Conservation (phyloP, 2,113 vertebrate species). For the Zosterops pallidus region DNA sequence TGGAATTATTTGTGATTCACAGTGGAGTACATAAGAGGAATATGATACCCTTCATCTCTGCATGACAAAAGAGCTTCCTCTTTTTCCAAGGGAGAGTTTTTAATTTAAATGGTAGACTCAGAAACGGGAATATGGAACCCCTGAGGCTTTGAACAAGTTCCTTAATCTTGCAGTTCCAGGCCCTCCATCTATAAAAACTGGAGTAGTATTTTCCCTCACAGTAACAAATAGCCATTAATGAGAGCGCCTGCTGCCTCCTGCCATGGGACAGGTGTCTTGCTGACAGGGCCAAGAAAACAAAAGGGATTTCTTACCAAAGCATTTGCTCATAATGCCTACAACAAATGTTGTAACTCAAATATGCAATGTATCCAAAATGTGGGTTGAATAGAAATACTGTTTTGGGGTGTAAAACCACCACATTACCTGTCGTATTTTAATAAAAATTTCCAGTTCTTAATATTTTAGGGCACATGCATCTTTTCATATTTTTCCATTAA, state of each 20-base stretch:
- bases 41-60: slow-evolving; percentile 31
- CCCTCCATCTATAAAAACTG: background rate
- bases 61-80: slow-evolving; percentile 14
- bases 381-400: background rate
- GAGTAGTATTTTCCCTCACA: background rate
- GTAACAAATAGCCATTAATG: background rate
- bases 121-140: background rate
- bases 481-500: background rate
- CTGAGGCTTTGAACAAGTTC: slow-evolving; percentile 23
- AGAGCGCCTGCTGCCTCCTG: slow-evolving; percentile 1
- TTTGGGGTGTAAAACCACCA: background rate
- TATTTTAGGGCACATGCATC: background rate
- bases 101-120: background rate
- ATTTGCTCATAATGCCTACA: background rate
- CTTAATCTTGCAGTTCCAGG: slow-evolving; percentile 35
- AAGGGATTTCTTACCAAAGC: background rate
- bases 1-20: slow-evolving; percentile 3
- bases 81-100: slow-evolving; percentile 5
- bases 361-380: background rate
- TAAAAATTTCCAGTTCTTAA: background rate
- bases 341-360: background rate
- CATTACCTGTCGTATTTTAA: background rate
- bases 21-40: slow-evolving; percentile 14
- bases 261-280: background rate
- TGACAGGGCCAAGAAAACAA: background rate